These are phyloP conservation scores for Euphysa ruthae DNA, from an alignment of 30 jellyfish, hydroid and myxozoan genomes.

Conservation along the genomic window DNA sequence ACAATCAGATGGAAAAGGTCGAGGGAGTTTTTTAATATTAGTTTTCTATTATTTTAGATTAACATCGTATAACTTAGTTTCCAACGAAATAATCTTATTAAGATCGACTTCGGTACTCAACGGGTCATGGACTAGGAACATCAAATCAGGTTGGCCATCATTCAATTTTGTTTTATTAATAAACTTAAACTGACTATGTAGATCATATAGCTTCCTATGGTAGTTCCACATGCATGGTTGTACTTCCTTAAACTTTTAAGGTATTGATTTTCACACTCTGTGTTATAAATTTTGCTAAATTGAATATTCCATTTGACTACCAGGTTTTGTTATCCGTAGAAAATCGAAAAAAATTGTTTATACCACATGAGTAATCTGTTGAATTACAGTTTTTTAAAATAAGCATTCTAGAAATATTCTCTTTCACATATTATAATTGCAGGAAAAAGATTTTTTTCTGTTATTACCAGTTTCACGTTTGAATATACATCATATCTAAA, in stretches of 20 bases:
- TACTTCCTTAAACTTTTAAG: neutral
- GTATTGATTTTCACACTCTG: slow-evolving; percentile 1
- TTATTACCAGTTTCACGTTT: neutral
- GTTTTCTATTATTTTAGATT: slow-evolving; percentile 15
- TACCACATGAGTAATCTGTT: neutral
- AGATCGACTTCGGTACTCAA: neutral
- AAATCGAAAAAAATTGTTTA: neutral
- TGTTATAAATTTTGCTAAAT: slow-evolving; percentile 11
- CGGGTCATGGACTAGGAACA: slow-evolving; percentile 17
- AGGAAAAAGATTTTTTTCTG: slow-evolving; percentile 10
- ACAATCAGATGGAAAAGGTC: slow-evolving; percentile 11
- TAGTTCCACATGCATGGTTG: slow-evolving; percentile 19
- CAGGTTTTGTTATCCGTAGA: neutral
- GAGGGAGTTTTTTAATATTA: neutral
- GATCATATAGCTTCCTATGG: neutral
- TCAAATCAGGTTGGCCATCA: neutral
- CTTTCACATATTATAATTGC: slow-evolving; percentile 20
- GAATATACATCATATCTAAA: slow-evolving; percentile 8
- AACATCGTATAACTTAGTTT: neutral
- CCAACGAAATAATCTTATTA: neutral
- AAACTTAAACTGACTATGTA: slow-evolving; percentile 10
- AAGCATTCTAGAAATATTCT: neutral
- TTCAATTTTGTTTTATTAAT: neutral
- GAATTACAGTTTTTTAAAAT: neutral
- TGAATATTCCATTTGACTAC: slow-evolving; percentile 9